phyloP scores from a whole-genome alignment of 2,113 vertebrate species.

The Crotophaga sulcirostris region DNA sequence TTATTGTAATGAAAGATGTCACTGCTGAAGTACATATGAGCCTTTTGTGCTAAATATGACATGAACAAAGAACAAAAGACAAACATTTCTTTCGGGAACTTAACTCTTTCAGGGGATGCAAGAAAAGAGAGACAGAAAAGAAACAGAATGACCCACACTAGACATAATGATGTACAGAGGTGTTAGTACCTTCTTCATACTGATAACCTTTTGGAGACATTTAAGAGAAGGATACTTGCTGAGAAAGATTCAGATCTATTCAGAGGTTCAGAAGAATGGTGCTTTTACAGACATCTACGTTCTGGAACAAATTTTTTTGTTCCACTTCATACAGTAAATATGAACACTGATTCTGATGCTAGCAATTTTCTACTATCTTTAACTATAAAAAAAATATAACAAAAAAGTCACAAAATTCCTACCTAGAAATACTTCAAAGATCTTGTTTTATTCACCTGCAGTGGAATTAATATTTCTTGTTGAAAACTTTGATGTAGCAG shows the following conservation, averaged over 20 bases:
- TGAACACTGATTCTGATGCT: rapidly evolving
- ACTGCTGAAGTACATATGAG: not conserved
- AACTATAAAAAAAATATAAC: not conserved
- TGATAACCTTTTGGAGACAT: not conserved
- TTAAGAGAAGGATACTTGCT: not conserved
- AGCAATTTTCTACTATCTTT: not conserved
- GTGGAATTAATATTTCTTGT: not conserved
- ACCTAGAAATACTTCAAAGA: not conserved
- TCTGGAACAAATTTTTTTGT: not conserved
- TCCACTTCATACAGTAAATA: not conserved
- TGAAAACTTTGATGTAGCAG: not conserved
- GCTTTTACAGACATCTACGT: not conserved
- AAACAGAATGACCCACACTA: not conserved
- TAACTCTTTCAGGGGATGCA: not conserved
- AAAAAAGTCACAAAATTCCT: not conserved
- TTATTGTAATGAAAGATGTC: not conserved
- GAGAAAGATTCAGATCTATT: not conserved
- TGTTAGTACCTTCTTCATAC: not conserved
- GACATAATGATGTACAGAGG: not conserved
- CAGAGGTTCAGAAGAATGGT: not conserved
- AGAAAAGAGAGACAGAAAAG: not conserved
- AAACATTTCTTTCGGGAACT: rapidly evolving
- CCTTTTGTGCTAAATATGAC: not conserved
- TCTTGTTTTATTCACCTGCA: not conserved
- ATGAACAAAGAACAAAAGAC: not conserved